These are phyloP conservation scores for Onychomys torridus DNA, from an alignment of 2,797 vertebrate species.

Conservation along the genomic window DNA sequence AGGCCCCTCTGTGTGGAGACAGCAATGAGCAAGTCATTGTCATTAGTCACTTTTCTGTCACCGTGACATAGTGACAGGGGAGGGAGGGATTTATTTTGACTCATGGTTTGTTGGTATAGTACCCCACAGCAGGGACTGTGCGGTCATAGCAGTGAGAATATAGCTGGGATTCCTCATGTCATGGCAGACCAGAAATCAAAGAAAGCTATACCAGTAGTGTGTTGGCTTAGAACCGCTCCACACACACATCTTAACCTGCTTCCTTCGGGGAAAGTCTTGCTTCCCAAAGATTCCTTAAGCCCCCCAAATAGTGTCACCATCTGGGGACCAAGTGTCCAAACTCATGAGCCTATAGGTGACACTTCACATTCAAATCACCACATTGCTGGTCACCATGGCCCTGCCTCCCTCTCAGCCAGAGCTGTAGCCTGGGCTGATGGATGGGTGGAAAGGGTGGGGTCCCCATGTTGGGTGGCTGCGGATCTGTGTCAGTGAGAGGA, in stretches of 20 bases:
- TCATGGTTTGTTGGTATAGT: neutral
- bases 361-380: neutral
- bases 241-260: neutral
- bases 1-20: neutral
- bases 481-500: neutral
- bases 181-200: neutral
- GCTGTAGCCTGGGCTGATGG: neutral
- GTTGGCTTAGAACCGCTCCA: neutral
- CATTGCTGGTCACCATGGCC: no score
- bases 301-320: neutral
- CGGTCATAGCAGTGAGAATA: neutral
- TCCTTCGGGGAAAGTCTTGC: neutral
- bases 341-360: neutral
- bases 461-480: neutral
- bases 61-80: no score
- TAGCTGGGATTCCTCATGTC: neutral
- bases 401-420: neutral
- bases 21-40: fast-evolving
- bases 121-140: neutral
- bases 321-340: neutral
- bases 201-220: neutral
- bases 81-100: neutral
- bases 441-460: neutral
- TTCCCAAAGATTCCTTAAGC: neutral
- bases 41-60: no score